Conservation (phyloP, 2,113 vertebrate species). For the Otis tarda region DNA sequence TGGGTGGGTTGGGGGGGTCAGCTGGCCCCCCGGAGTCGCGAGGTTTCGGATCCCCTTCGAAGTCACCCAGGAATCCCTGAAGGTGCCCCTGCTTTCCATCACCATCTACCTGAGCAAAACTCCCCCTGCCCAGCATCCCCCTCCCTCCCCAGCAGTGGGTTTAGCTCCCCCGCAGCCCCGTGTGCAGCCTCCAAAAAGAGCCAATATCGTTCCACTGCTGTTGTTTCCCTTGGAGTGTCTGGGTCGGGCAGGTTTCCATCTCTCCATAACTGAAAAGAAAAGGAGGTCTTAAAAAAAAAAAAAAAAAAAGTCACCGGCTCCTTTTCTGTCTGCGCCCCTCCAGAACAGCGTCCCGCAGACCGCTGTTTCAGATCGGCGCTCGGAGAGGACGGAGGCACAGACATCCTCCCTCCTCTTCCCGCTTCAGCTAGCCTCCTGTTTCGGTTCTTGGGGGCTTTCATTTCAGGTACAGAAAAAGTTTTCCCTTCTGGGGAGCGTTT, state of each 20-base stretch:
- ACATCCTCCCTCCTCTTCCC: neutral
- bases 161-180: neutral
- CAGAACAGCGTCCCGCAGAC: neutral
- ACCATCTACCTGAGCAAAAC: neutral
- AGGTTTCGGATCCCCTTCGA: neutral
- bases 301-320: neutral
- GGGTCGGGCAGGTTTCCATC: slow-evolving; percentile 47
- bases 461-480: slow-evolving; percentile 38
- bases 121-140: neutral
- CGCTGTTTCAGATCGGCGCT: neutral
- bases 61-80: neutral
- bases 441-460: neutral
- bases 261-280: slow-evolving; percentile 28
- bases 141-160: neutral
- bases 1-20: neutral
- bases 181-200: neutral
- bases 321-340: neutral
- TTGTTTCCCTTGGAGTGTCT: slow-evolving; percentile 47
- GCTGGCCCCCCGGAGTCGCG: neutral
- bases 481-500: slow-evolving; percentile 18
- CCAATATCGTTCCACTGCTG: slow-evolving; percentile 39
- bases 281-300: neutral
- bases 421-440: neutral
- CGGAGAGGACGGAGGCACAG: neutral
- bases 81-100: neutral